phyloP scores from a whole-genome alignment of 2,888 invertebrate genomes.

The Orchestes rusci region DNA sequence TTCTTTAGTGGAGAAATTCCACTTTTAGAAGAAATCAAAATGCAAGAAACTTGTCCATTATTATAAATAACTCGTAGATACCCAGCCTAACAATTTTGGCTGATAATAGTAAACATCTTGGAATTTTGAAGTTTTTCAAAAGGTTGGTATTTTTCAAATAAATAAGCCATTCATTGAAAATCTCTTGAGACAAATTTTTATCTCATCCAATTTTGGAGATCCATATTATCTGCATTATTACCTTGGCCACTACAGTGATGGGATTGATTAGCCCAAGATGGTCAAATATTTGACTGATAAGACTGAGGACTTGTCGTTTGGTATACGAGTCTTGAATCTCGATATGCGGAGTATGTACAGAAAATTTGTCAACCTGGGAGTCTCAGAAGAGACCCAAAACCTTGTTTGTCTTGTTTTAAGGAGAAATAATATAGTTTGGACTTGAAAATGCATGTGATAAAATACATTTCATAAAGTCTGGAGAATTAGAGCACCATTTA shows the following conservation, averaged over 20 bases:
- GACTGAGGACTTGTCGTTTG: constrained; percentile 15
- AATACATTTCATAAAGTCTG: constrained; percentile 3
- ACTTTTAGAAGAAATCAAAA: constrained; percentile 7
- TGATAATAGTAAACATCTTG: constrained; percentile 15
- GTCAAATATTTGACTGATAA: constrained; percentile 16
- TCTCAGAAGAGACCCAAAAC: constrained; percentile 14
- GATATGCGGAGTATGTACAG: constrained; percentile 8
- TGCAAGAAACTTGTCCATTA: too few relatives aligned
- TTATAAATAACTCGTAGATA: constrained; percentile 4
- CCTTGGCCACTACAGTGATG: constrained; percentile 15
- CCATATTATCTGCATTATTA: constrained; percentile 22
- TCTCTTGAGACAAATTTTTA: neutral
- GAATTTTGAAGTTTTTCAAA: constrained; percentile 11
- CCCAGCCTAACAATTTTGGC: too few relatives aligned
- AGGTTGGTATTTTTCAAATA: constrained; percentile 5
- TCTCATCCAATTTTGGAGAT: constrained; percentile 17
- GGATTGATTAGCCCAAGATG: constrained; percentile 18
- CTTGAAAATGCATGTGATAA: neutral
- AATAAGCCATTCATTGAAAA: constrained; percentile 11
- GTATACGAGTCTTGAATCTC: neutral
- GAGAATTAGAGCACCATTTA: constrained; percentile 17
- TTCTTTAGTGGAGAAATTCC: constrained; percentile 8
- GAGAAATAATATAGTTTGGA: neutral
- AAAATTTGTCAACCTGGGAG: constrained; percentile 10
- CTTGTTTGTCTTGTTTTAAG: constrained; percentile 7